Evolutionary conservation across 2,888 invertebrate species (phyloP).

Genomic region (Pristionchus maxplancki): DNA sequence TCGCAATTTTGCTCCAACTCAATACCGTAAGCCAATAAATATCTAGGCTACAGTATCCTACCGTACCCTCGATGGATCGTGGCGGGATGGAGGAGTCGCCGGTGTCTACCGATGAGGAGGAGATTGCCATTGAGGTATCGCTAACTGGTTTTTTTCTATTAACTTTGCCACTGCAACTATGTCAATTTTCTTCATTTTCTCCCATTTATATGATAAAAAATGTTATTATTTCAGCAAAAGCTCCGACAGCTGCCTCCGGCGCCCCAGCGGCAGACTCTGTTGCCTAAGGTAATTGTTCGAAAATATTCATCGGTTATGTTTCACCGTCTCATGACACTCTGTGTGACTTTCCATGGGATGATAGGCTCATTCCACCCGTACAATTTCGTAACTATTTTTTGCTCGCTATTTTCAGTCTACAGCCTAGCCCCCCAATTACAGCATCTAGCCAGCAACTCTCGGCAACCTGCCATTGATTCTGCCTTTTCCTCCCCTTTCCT

Average conservation of each 20-base stretch:
- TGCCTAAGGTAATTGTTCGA: neutral
- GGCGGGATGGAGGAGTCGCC: neutral
- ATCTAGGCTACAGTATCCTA: neutral
- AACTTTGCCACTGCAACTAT: too few relatives aligned
- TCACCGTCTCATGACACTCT: neutral
- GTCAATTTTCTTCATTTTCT: too few relatives aligned
- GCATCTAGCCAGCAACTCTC: neutral
- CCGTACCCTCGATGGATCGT: neutral
- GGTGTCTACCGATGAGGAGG: constrained; percentile 46
- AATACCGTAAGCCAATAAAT: neutral
- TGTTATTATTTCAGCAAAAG: neutral
- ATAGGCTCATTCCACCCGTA: too few relatives aligned
- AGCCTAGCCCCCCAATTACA: neutral
- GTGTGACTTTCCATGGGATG: too few relatives aligned
- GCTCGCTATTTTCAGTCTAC: too few relatives aligned
- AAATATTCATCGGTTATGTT: neutral
- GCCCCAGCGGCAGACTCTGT: neutral
- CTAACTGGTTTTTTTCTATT: too few relatives aligned
- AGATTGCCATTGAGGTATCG: constrained; percentile 36
- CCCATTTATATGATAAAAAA: neutral
- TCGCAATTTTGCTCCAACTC: neutral
- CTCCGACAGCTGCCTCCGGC: neutral
- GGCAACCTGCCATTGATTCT: neutral
- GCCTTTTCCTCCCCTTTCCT: neutral
- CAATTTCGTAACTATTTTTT: too few relatives aligned